phyloP scores from a whole-genome alignment of 2,113 vertebrate genomes.

The Aptenodytes patagonicus region DNA sequence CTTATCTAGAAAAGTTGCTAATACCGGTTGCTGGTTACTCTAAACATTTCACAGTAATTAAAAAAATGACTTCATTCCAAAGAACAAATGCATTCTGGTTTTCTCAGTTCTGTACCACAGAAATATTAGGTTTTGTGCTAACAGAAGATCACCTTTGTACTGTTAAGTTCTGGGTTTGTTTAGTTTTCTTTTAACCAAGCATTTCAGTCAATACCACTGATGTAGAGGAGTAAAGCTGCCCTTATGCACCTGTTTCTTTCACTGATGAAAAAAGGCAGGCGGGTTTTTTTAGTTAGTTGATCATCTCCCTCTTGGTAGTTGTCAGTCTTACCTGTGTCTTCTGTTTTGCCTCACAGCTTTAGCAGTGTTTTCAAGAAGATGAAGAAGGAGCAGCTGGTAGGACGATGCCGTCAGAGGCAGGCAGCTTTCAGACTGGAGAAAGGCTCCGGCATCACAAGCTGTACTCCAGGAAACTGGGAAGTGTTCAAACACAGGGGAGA shows the following conservation, averaged over 20 bases:
- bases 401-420: background rate
- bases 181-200: background rate
- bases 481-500: background rate
- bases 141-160: background rate
- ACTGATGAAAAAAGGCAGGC: background rate
- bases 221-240: background rate
- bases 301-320: background rate
- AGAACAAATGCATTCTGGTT: background rate
- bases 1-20: background rate
- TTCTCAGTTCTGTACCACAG: background rate
- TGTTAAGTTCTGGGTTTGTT: background rate
- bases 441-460: background rate
- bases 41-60: background rate
- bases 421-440: background rate
- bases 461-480: background rate
- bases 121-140: background rate
- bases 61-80: background rate
- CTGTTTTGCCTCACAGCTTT: background rate
- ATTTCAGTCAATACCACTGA: background rate
- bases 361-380: background rate
- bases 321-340: background rate
- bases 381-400: background rate
- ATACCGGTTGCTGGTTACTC: background rate
- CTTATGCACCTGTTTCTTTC: background rate
- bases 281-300: background rate